A percentile compares a stretch with the other conserved stretches of the same genome.
These are phyloP conservation scores for Chlorodrepanis virens DNA, from an alignment of 2,113 vertebrate genomes.

Conservation along the genomic window DNA sequence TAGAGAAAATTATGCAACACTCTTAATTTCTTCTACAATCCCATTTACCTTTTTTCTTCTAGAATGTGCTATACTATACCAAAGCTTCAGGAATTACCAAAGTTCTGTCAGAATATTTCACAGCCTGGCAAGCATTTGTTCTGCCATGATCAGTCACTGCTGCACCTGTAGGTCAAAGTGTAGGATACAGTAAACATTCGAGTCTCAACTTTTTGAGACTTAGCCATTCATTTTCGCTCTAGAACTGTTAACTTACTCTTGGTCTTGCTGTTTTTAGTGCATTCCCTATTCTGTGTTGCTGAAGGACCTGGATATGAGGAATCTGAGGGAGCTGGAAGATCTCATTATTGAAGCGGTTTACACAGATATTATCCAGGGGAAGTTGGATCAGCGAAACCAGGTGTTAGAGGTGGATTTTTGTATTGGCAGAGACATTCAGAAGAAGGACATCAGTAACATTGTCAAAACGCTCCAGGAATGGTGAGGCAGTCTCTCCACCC, in stretches of 20 bases:
- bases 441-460: constrained; percentile 78
- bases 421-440: constrained; percentile 82
- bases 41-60: not conserved
- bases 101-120: not conserved
- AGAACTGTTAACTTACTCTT: not conserved
- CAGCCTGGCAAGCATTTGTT: not conserved
- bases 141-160: not conserved
- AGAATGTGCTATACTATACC: not conserved
- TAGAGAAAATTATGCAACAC: not conserved
- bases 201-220: not conserved
- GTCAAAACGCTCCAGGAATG: constrained; percentile 82
- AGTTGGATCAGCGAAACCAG: constrained; percentile 96
- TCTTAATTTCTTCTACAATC: not conserved
- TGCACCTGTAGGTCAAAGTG: not conserved
- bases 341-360: constrained; percentile 97
- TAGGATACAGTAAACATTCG: not conserved
- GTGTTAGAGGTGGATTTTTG: constrained; percentile 90
- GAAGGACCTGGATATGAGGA: constrained; percentile 96
- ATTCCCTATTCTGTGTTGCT: constrained; percentile 97
- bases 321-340: constrained; percentile 95
- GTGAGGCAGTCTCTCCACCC: constrained; percentile 62
- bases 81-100: not conserved
- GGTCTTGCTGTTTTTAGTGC: constrained; percentile 70
- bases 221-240: not conserved
- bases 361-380: constrained; percentile 99